Conservation (phyloP, 2,113 vertebrate species). For the Mohoua ochrocephala region DNA sequence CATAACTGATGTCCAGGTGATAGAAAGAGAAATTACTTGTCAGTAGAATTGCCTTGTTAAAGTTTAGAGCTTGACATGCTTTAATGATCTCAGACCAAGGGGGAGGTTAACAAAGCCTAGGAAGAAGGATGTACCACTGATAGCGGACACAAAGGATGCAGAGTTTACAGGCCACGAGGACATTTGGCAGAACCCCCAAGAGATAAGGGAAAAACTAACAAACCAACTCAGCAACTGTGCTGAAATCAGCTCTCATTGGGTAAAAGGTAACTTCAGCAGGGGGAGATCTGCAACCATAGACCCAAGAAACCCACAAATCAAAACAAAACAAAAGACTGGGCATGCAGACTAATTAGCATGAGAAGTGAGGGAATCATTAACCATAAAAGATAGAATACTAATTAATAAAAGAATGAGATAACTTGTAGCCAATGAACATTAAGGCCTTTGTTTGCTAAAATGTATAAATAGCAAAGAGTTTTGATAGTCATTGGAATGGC, state of each 20-base stretch:
- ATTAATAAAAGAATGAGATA: neutral
- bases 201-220: neutral
- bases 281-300: fast-evolving
- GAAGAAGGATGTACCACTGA: neutral
- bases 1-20: neutral
- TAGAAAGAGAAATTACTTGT: neutral
- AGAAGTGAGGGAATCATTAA: neutral
- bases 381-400: neutral
- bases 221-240: neutral
- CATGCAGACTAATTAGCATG: neutral
- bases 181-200: neutral
- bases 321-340: neutral
- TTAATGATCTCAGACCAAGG: neutral
- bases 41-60: neutral
- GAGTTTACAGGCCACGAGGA: neutral
- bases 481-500: fast-evolving
- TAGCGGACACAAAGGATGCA: neutral
- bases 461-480: neutral
- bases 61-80: neutral
- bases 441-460: neutral
- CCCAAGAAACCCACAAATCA: neutral
- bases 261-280: neutral
- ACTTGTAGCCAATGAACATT: neutral
- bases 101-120: neutral
- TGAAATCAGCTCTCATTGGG: neutral